Conservation (phyloP, 2,113 vertebrate species). For the Malaclemys terrapin region DNA sequence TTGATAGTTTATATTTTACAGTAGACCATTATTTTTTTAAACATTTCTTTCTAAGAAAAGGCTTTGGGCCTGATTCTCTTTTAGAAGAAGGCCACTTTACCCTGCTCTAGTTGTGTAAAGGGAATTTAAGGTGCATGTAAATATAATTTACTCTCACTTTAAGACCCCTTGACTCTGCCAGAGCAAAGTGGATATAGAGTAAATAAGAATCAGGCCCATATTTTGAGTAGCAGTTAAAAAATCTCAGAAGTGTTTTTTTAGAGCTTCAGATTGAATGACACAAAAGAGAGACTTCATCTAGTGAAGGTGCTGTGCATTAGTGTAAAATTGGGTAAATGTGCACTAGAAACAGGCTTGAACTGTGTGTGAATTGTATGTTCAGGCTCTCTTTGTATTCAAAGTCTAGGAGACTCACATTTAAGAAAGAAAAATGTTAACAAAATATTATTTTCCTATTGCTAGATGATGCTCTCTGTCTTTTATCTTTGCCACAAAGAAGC, state of each 20-base stretch:
- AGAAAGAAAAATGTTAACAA: constrained; percentile 12
- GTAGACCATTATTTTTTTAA: neutral
- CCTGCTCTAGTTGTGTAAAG: neutral
- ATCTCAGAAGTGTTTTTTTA: neutral
- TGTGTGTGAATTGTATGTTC: neutral
- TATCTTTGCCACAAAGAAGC: neutral
- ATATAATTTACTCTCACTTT: neutral
- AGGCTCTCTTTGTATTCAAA: constrained; percentile 14
- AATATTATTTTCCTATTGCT: constrained; percentile 16
- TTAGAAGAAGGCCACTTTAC: neutral
- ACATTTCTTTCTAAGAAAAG: neutral
- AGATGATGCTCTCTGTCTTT: neutral
- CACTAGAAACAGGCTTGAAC: neutral
- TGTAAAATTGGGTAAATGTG: neutral
- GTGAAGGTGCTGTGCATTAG: neutral
- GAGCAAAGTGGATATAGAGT: neutral
- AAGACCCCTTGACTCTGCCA: neutral
- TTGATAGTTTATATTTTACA: constrained; percentile 10
- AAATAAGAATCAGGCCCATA: constrained; percentile 7
- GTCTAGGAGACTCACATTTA: constrained; percentile 17
- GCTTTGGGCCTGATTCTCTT: neutral
- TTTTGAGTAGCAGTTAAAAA: neutral
- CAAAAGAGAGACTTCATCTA: neutral
- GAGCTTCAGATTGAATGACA: neutral
- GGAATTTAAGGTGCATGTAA: neutral